Conservation (phyloP, 2,113 vertebrate genomes). For the Rhinolophus ferrumequinum region DNA sequence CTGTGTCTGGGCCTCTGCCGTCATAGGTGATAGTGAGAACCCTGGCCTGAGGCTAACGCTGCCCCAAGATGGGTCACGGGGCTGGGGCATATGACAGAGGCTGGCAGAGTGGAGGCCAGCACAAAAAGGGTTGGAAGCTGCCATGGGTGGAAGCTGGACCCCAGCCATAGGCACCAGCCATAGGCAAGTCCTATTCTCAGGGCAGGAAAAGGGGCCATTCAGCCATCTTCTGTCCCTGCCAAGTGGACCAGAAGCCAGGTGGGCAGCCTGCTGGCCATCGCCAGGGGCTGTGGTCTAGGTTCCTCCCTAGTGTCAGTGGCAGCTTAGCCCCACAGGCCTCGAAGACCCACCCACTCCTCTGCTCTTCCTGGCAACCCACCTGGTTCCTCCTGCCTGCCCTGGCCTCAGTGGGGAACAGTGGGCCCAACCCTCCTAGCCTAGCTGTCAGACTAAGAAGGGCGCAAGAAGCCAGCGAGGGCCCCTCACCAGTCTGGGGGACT, state of each 20-base stretch:
- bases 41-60: not conserved
- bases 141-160: fast-evolving
- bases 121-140: not conserved
- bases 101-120: not conserved
- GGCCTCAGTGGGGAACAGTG: not conserved
- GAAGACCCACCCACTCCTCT: not conserved
- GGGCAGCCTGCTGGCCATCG: not conserved
- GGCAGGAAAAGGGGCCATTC: not conserved
- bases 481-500: not conserved
- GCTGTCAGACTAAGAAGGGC: not conserved
- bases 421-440: not conserved
- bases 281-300: not conserved
- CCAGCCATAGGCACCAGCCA: not conserved
- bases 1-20: not conserved
- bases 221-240: not conserved
- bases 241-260: not conserved
- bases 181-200: not conserved
- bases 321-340: too few species aligned
- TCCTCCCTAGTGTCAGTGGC: not conserved
- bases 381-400: not conserved
- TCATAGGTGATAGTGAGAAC: not conserved
- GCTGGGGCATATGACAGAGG: not conserved
- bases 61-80: not conserved
- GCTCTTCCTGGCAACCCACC: not conserved
- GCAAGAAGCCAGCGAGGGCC: too few species aligned